A percentile compares a stretch with the other conserved stretches of the same genome.
These are phyloP conservation scores for Lagria hirta DNA, from an alignment of 2,888 invertebrate species.

Conservation along the genomic window DNA sequence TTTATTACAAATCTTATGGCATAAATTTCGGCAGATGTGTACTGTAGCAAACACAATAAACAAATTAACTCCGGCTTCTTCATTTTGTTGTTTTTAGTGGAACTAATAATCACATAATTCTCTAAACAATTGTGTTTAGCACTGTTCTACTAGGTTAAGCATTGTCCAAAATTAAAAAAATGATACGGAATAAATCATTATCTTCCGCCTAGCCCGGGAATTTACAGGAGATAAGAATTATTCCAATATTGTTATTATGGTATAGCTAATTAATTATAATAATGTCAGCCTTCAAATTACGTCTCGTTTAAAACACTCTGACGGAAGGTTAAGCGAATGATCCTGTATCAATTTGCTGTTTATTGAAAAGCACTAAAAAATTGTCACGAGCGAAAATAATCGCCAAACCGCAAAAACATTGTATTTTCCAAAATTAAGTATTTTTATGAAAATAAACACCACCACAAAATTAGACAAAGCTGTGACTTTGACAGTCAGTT, in stretches of 20 bases:
- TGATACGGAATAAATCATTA: conserved; percentile 9
- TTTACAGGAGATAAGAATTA: conserved; percentile 13
- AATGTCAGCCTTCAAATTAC: conserved; percentile 27
- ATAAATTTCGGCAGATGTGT: conserved; percentile 39
- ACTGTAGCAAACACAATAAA: conserved; percentile 16
- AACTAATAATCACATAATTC: conserved; percentile 15
- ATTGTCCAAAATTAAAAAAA: conserved; percentile 1
- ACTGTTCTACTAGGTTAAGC: conserved; percentile 8
- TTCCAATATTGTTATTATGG: conserved; percentile 11
- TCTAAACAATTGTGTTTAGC: conserved; percentile 3
- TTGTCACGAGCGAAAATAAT: conserved; percentile 1
- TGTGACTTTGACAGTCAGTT: conserved; percentile 9
- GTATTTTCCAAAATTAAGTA: background rate
- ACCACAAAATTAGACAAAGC: conserved; percentile 7
- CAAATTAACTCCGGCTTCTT: conserved; percentile 20
- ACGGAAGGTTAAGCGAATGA: conserved; percentile 11
- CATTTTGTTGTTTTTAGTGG: conserved; percentile 10
- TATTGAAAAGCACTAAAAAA: too few species aligned
- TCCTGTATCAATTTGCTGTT: too few species aligned
- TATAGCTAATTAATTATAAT: conserved; percentile 18
- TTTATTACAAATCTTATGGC: conserved; percentile 44
- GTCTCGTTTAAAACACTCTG: conserved; percentile 18
- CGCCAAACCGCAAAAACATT: background rate
- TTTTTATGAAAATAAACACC: conserved; percentile 13
- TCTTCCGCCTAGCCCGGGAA: conserved; percentile 1